Base-by-base conservation (phyloP, 2,113 vertebrate species). In the Bolborhynchus lineola region DNA sequence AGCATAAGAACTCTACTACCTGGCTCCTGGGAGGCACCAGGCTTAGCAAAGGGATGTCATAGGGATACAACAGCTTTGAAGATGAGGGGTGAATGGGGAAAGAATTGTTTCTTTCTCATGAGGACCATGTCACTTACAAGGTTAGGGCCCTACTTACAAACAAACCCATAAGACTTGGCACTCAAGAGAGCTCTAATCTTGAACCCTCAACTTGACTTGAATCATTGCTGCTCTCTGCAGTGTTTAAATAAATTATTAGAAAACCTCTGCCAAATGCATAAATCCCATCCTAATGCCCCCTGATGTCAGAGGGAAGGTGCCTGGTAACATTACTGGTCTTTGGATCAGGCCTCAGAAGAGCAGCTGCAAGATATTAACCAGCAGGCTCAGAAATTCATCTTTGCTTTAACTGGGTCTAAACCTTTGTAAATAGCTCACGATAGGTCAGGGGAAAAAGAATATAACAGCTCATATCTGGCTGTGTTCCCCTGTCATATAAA, bases 341-440 rank as follows among this genome's bases (percentile, higher is more conserved):
- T 63, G 85, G 88, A 96, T 59, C 46, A 42, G 42, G 79, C 64
- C 82, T 83, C 46, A 71, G 82, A 88, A 94, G 44, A 96, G 76
- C 95, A 96, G 90, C 88, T 96, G 94, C 76, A 94, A 93, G 78
- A 77, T 83, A 96, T 92, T 88, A 95, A 82, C 53, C 60, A 5
- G 1, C 87, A 92, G 79, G 65, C 93, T 83, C 68, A 1, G 18
- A 95, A 95, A 96, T 94, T 68, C 76, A 44, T 80, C 82, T 90
- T 95, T 83, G 63, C 70, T 95, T 86, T 92, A 86, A 80, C 75
- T 92, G 0, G 11, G 71, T 77, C 72, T 86, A 88, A 96, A 92
- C 90, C 64, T 94, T 86, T 70, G 85, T 83, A 92, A 95, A 92
- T 88, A 24, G 88, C 71, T 95, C 90, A 83, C 9, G 2, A 24